Evolutionary conservation across 2,113 vertebrate species (phyloP).

Genomic region (Proterorhinus semilunaris): DNA sequence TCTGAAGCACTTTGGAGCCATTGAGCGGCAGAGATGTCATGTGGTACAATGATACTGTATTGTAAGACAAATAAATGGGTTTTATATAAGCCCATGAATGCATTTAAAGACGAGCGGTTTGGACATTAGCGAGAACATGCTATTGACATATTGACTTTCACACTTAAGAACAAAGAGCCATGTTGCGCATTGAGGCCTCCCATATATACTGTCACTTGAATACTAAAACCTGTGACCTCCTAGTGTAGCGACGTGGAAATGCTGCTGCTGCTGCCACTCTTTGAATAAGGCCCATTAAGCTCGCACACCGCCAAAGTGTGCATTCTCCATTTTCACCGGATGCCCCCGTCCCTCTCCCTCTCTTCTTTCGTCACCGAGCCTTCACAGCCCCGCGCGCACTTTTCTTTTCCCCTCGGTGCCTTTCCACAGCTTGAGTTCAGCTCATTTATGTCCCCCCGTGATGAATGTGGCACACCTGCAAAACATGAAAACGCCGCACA

Average conservation of each 20-base stretch:
- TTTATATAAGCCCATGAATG: too few species aligned
- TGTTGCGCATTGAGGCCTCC: not conserved
- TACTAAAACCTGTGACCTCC: slow-evolving; percentile 38
- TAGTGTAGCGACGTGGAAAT: slow-evolving; percentile 22
- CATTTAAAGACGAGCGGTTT: too few species aligned
- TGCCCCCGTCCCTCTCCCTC: not conserved
- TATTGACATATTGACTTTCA: too few species aligned
- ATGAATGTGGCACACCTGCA: slow-evolving; percentile 53
- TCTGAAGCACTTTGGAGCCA: not conserved
- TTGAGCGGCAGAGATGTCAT: not conserved
- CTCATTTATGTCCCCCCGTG: slow-evolving; percentile 54
- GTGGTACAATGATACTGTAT: not conserved
- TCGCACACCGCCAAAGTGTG: slow-evolving; percentile 17
- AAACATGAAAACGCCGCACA: slow-evolving; percentile 23
- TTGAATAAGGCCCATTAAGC: slow-evolving; percentile 41
- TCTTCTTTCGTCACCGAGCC: not conserved
- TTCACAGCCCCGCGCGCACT: slow-evolving; percentile 25
- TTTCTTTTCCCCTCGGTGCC: slow-evolving; percentile 22
- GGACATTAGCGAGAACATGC: too few species aligned
- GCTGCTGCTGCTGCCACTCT: slow-evolving; percentile 21
- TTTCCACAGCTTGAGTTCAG: slow-evolving; percentile 39
- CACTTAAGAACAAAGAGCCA: not conserved
- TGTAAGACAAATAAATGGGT: not conserved
- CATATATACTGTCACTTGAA: not conserved
- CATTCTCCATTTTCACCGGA: not conserved